Evolutionary conservation across 2,797 vertebrate genomes (phyloP).

Genomic region (Columba guinea): DNA sequence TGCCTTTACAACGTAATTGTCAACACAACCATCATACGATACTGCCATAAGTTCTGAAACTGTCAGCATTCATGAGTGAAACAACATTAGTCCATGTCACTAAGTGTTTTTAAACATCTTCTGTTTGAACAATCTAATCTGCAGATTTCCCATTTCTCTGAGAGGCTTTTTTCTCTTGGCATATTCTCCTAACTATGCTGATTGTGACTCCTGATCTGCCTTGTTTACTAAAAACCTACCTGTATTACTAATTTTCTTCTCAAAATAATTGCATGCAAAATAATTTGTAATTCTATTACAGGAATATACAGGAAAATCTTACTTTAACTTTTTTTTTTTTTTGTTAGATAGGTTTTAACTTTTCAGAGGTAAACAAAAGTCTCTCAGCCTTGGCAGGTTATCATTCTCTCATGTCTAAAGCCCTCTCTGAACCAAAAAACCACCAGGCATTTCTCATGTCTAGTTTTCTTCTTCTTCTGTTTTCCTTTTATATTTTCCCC

Average conservation of each 20-base stretch:
- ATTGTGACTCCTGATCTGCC: not conserved
- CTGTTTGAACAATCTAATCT: not conserved
- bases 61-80: not conserved
- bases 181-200: not conserved
- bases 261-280: not conserved
- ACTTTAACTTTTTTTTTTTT: not conserved
- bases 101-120: not conserved
- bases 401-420: not conserved
- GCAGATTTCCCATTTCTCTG: not conserved
- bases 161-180: not conserved
- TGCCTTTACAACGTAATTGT: not conserved
- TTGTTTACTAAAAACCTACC: not conserved
- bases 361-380: not conserved
- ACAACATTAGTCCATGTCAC: not conserved
- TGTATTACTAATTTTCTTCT: not conserved
- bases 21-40: accelerated
- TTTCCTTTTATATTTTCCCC: not conserved
- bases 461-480: not conserved
- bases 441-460: not conserved
- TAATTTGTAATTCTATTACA: not conserved
- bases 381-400: not conserved
- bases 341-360: not conserved
- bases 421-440: not conserved
- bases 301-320: not conserved
- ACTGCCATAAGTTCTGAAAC: not conserved